Percentiles rank a stretch among this genome's conserved stretches.
Evolutionary conservation across 2,797 vertebrate genomes (phyloP).

Genomic region (Myotis myotis): DNA sequence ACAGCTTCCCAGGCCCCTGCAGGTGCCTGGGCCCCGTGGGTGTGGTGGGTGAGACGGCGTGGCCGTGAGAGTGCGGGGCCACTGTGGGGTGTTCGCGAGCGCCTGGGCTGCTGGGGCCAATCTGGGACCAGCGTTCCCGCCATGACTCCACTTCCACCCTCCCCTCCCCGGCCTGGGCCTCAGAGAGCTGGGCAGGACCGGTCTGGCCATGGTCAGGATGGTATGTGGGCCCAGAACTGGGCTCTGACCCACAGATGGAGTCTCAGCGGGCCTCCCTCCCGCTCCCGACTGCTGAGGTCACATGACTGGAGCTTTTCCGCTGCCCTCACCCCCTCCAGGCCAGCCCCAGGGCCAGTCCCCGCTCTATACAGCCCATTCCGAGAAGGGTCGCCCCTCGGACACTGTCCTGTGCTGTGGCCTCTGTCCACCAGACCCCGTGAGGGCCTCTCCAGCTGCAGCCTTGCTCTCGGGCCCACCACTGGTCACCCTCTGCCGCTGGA

Average conservation of each 20-base stretch:
- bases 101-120: neutral
- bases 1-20: neutral
- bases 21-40: neutral
- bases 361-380: accelerated
- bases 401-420: neutral
- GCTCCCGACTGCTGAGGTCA: neutral
- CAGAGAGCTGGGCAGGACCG: too few species aligned
- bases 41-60: neutral
- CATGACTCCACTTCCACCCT: too few species aligned
- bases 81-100: neutral
- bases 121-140: neutral
- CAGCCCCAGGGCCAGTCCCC: neutral
- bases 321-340: neutral
- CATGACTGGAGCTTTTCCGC: neutral
- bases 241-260: neutral
- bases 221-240: neutral
- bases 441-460: neutral
- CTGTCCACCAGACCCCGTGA: neutral
- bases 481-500: neutral
- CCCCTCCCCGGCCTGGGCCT: neutral
- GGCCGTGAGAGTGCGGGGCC: neutral
- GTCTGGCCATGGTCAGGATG: neutral
- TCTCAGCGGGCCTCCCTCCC: neutral
- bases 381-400: neutral
- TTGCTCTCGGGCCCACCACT: neutral